Evolutionary conservation across 1,140 invertebrate genomes (phyloP).

Genomic region (Frieseomelitta varia): DNA sequence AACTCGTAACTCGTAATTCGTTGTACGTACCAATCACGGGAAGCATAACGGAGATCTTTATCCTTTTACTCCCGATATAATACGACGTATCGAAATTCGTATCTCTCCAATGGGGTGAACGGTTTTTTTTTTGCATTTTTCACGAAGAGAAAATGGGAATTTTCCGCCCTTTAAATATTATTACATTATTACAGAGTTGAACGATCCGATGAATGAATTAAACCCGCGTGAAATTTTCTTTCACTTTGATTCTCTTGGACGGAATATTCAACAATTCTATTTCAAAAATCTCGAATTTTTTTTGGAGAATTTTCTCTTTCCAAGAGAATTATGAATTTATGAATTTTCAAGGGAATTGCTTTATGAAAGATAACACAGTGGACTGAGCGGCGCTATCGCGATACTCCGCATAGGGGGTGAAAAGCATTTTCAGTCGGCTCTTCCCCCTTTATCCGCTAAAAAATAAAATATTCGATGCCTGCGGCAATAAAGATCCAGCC

Average conservation of each 20-base stretch:
- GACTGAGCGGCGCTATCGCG: not conserved
- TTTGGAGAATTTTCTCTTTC: too few species aligned
- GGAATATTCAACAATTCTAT: too few species aligned
- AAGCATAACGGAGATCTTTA: not conserved
- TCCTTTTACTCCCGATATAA: not conserved
- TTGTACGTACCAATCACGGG: constrained; percentile 28
- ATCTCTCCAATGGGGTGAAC: too few species aligned
- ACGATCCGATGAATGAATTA: too few species aligned
- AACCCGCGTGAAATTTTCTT: too few species aligned
- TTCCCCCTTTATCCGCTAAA: not conserved
- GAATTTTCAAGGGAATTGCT: not conserved
- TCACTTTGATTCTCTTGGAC: too few species aligned
- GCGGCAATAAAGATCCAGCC: not conserved
- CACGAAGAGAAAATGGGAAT: too few species aligned
- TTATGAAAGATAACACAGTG: not conserved
- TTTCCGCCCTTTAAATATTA: too few species aligned
- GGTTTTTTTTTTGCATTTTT: too few species aligned
- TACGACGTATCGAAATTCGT: not conserved
- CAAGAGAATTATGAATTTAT: too few species aligned
- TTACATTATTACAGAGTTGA: too few species aligned
- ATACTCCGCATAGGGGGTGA: not conserved
- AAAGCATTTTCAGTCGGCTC: not conserved
- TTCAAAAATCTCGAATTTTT: too few species aligned
- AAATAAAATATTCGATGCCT: not conserved
- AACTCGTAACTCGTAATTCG: constrained; percentile 28